A percentile compares a stretch with the other conserved stretches of the same genome.
Conservation (phyloP, 2,888 invertebrate species). For the Embidobia sp. region DNA sequence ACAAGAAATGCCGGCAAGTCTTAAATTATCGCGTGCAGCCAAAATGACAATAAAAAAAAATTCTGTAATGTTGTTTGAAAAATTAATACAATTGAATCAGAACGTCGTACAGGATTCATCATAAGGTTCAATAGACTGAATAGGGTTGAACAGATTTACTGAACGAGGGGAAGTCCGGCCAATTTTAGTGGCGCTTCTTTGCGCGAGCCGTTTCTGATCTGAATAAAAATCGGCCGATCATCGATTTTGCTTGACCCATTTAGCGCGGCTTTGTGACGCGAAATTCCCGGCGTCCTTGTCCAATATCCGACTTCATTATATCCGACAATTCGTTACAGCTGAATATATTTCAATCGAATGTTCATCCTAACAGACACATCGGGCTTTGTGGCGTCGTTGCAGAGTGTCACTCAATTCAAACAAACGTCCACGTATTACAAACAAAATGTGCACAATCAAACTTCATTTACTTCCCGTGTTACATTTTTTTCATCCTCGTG, state of each 20-base stretch:
- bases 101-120: too few species aligned
- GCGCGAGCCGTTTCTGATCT: background rate
- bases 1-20: too few species aligned
- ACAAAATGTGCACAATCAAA: constrained; percentile 32
- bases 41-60: too few species aligned
- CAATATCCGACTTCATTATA: constrained; percentile 58
- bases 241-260: constrained; percentile 35
- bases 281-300: constrained; percentile 49
- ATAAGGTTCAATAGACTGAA: too few species aligned
- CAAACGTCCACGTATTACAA: constrained; percentile 29
- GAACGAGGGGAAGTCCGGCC: too few species aligned
- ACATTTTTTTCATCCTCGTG: constrained; percentile 7
- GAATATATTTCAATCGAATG: constrained; percentile 55
- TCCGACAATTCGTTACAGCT: constrained; percentile 42
- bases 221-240: constrained; percentile 31
- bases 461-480: constrained; percentile 37
- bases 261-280: constrained; percentile 17
- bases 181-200: background rate
- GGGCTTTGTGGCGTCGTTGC: constrained; percentile 30
- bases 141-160: too few species aligned
- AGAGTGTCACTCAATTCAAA: constrained; percentile 41
- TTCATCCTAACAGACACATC: constrained; percentile 40
- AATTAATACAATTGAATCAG: too few species aligned
- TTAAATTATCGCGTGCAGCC: too few species aligned
- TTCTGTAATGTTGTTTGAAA: too few species aligned